Base-by-base conservation (phyloP, 2,797 vertebrate species). In the Clarias laeviceps region DNA sequence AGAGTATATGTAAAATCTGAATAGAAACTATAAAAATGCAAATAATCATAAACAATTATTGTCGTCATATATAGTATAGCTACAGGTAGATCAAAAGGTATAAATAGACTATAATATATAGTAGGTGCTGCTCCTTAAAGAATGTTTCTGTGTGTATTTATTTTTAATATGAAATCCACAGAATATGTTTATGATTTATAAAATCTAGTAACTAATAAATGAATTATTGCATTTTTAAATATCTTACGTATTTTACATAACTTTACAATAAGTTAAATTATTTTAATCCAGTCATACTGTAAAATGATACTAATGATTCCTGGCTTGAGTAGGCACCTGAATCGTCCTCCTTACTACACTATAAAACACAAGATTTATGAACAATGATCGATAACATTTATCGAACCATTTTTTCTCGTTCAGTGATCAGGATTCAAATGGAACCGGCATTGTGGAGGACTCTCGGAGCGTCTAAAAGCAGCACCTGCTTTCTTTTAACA, bases 401-500 rank as follows among this genome's bases (percentile, higher is more conserved):
- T 2, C 15, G 3, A 24, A 24, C 3, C 20, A 32, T 5, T 24
- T 29, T 17, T 59, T 27, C 34, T 27, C 3, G 37, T 27, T 27
- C 18, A 1, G 14, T n/a, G 78, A 80, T 18, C 79, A 45, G 80
- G 76, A 66, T 34, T 80, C 2, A 80, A 77, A 12, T 56, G 61
- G 15, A 1, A 4, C 22, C 5, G 0, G 45, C 81, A 73, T 72
- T 89, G 83, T 83, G 65, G 32, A 62, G 11, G 83, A 80, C 70
- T 73, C 76, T 77, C 56, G 37, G 62, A n/a, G 64, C 69, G 45
- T 80, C 64, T 84, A 87, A 64, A 81, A 34, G 27, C 80, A 68
- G 34, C 83, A 81, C 69, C 74, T 68, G 64, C 65, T 73, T 89
- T 77, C 81, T 78, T 81, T 81, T 86, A 90, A 84, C 85, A 81